These are phyloP conservation scores for Andrena minutula DNA, from an alignment of 2,888 invertebrate genomes.

Conservation along the genomic window DNA sequence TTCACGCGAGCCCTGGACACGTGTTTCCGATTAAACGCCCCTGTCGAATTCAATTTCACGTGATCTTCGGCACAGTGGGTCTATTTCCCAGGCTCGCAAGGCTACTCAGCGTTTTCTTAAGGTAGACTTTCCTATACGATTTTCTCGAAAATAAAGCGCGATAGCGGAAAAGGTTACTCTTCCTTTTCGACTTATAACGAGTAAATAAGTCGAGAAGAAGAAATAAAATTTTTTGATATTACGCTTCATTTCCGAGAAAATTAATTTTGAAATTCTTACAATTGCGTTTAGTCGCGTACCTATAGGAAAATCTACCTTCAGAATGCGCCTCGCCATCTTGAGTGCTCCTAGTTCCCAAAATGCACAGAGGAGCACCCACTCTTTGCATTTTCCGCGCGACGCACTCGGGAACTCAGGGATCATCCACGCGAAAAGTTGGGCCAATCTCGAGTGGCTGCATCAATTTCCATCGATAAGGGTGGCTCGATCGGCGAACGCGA, in stretches of 20 bases:
- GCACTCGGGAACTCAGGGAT: not conserved
- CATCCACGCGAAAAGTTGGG: not conserved
- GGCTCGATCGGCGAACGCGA: not conserved
- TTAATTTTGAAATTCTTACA: too few relatives aligned
- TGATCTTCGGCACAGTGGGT: not conserved
- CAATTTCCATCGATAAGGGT: not conserved
- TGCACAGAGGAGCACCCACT: not conserved
- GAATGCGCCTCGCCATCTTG: too few relatives aligned
- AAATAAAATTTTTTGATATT: too few relatives aligned
- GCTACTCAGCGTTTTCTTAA: too few relatives aligned
- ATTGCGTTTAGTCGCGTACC: too few relatives aligned
- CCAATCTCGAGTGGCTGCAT: not conserved
- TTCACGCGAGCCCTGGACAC: not conserved
- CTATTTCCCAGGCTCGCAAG: not conserved
- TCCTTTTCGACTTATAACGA: too few relatives aligned
- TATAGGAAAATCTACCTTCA: too few relatives aligned
- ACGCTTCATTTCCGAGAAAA: too few relatives aligned
- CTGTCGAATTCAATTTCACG: conserved; percentile 9
- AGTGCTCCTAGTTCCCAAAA: too few relatives aligned
- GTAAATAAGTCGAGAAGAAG: too few relatives aligned
- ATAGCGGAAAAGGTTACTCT: too few relatives aligned
- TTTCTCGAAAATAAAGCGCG: not conserved
- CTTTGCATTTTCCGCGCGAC: not conserved
- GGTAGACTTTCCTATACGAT: too few relatives aligned
- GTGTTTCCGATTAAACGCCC: conserved; percentile 14